Base-by-base conservation (phyloP, 35 echinoderm and acorn worm species). In the Patiria miniata region DNA sequence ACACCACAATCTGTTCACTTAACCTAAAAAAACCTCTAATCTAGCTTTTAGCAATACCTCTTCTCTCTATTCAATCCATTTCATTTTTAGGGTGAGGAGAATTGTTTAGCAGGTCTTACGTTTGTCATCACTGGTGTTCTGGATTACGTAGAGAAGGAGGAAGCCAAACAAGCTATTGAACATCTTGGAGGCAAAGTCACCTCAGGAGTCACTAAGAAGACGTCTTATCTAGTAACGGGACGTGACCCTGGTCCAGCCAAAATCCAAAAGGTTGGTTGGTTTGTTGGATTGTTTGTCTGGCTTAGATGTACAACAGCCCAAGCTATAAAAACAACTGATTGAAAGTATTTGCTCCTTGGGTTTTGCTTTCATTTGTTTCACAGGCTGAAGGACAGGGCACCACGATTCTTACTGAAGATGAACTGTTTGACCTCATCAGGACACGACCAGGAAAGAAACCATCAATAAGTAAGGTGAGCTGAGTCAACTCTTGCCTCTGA, bases 61-160 rank as follows among this genome's bases (percentile, higher is more conserved):
- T n/a, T n/a, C n/a, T n/a, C n/a, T n/a, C n/a, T 2, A 52, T 3
- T 6, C 14, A 10, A 10, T 2, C n/a, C 7, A 6, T 68, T 68
- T 7, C 33, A 68, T 36, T 68, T 22, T 17, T 28, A 61, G 79
- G 77, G 87, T 15, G 50, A 68, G 36, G 53, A 82, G 5, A 28
- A 37, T 23, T 97, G 95, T 54, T 39, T 97, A 14, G 89, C 90
- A 9, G 92, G 89, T 5, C 50, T 94, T n/a, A 91, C 95, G 8
- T 97, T 97, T 55, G 91, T 94, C 10, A 81, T 97, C 38, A 97
- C 95, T 39, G 95, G 95, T 22, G 83, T 97, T 6, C 56, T 94
- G 9, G 95, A 97, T 18, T 97, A 91, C 47, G 68, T 97, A 21
- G 95, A 94, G 30, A 93, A 93, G 61, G 91, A 91, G 2, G 88